Conservation (phyloP, 2,113 vertebrate genomes). For the Gallinago undulata region DNA sequence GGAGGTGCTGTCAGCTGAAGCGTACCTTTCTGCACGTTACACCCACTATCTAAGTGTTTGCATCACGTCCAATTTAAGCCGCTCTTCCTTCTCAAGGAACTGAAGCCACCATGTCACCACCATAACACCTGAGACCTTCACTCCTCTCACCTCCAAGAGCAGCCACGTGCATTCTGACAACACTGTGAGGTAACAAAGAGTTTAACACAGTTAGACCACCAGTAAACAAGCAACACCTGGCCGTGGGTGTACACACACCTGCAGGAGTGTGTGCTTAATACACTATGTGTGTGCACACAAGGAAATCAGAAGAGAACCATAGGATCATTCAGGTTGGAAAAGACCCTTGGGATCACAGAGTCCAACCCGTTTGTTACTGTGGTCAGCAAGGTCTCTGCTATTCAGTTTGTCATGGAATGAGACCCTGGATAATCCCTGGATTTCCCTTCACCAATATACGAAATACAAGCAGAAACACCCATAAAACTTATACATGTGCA, state of each 20-base stretch:
- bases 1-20: not conserved
- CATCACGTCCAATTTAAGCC: fast-evolving
- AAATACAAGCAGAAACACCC: not conserved
- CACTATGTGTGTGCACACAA: no score
- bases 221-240: no score
- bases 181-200: not conserved
- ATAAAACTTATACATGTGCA: fast-evolving
- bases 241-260: no score
- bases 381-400: not conserved
- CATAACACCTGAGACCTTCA: not conserved
- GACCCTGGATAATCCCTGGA: fast-evolving
- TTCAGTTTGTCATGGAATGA: not conserved
- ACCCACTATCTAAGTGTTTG: not conserved
- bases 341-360: no score
- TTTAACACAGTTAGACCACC: no score
- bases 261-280: fast-evolving
- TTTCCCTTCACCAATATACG: fast-evolving
- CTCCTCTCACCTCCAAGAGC: not conserved
- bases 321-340: no score
- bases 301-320: not conserved
- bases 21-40: fast-evolving
- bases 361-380: no score
- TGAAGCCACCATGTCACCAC: fast-evolving
- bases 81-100: not conserved
- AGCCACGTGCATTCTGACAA: not conserved